Conservation (phyloP, 2,797 vertebrate genomes). For the Loriculus beryllinus region DNA sequence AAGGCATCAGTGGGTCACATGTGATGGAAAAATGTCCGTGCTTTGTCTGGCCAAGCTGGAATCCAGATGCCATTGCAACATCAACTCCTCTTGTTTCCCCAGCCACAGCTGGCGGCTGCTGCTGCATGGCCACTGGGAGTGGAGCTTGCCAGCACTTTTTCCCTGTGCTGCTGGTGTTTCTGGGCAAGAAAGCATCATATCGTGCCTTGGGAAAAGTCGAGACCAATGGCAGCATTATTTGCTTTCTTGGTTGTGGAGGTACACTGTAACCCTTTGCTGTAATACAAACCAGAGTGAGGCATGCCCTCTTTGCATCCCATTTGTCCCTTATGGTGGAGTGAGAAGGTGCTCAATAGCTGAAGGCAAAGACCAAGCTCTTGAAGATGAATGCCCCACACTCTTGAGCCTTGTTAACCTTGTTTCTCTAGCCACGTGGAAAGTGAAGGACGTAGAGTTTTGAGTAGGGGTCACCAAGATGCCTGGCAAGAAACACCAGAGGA, state of each 20-base stretch:
- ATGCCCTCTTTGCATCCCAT: not conserved
- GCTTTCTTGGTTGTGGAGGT: not conserved
- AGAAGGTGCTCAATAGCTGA: not conserved
- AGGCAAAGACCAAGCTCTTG: not conserved
- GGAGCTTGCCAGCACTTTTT: not conserved
- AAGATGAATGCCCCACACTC: not conserved
- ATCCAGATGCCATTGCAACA: conserved; percentile 25
- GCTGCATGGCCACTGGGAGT: not conserved
- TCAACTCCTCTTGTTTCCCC: not conserved
- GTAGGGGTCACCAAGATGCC: not conserved
- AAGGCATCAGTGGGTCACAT: not conserved
- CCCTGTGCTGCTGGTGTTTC: not conserved
- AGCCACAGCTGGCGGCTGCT: not conserved
- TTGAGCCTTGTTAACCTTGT: not conserved
- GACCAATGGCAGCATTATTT: not conserved
- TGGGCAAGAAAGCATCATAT: not conserved
- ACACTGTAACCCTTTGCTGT: not conserved
- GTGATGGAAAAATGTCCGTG: conserved; percentile 37
- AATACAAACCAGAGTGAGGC: not conserved
- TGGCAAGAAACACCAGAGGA: not conserved
- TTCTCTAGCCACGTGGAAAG: not conserved
- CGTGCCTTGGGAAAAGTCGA: not conserved
- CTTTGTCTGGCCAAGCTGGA: conserved; percentile 6
- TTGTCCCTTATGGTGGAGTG: not conserved
- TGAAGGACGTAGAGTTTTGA: not conserved